Base-by-base conservation (phyloP, 2,113 vertebrate genomes). In the Telmatochromis bifrenatus region DNA sequence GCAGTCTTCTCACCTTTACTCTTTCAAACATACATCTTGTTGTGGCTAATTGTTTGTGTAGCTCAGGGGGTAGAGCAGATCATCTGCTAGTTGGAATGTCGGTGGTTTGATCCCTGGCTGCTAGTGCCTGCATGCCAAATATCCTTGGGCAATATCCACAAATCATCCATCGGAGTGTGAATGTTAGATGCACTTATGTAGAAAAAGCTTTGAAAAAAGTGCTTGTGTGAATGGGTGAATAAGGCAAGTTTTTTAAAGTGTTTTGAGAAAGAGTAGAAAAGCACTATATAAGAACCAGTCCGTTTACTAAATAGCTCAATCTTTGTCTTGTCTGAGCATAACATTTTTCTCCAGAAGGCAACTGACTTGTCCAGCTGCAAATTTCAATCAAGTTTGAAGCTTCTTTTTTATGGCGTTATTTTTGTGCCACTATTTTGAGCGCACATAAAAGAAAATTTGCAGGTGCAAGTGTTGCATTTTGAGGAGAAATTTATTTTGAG, bases 181-280 rank as follows among this genome's bases (percentile, higher is more conserved):
- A 12, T 62, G 58, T 35, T 62, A 35, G 31, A 62, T n/a, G 58
- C 9, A 62, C 58, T 62, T 62, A 62, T 35, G 58, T 35, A 35
- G 31, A 62, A 62, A 62, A 62, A 35, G 31, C 58, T 35, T 62
- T 35, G 58, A 62, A 62, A 62, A 62, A n/a, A 35, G 58, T 62
- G 17, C 9, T 62, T 62, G 17, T 62, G 31, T 62, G 28, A 60
- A 60, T 60, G 28, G 3, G 56, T 60, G 58, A 35, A 62, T 12
- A 5, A 62, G 58, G 58, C 17, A 62, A 3, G 31, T 62, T 62
- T 62, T 62, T 7, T 19, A 35, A 62, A 62, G 1, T 10, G 31
- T 6, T 62, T 62, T 35, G 58, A 62, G 31, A 62, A 62, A 12
- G 58, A 62, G 17, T 62, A 62, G 17, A 35, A 62, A 62, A 62